Base-by-base conservation (phyloP, 1,140 invertebrate species). In the Brachionus plicatilis region DNA sequence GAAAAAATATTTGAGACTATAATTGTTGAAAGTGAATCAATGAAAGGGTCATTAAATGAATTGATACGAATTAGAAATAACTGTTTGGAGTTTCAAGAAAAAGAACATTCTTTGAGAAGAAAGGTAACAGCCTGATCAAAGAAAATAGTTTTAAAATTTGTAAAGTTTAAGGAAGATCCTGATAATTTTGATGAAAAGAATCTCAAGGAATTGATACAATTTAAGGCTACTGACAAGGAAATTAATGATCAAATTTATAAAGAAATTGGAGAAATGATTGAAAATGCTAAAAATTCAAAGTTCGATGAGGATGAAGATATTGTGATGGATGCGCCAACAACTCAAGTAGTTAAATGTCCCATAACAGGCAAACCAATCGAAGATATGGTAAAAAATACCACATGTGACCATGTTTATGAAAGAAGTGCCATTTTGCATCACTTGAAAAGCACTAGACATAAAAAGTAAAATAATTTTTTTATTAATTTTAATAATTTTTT, bases 401-500 rank as follows among this genome's bases (percentile, higher is more conserved):
- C 20, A 24, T 82, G 79, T 65, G 79, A 68, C 45, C 79, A 82
- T 82, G 24, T 60, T 14, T 82, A 82, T 65, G 79, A 82, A 68
- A 43, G 29, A 33, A 47, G 24, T 20, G 79, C 79, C 6, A 65
- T 82, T 17, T 33, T 82, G 12, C 53, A 68, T 27, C 60, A 82
- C 24, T 24, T 82, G 14, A 56, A 65, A 82, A 65, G 11, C 33
- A 27, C 12, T 1, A 82, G 33, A 68, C 53, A 60, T 47, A 82
- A 68, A 33, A 82, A 37, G 76, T 80, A 24, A 53, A 3, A 17
- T 56, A 17, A 24, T n/a, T 20, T 47, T 27, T 11, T 45, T 11
- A 1, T 8, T 14, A 33, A n/a, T 78, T 47, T 47, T 47, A 1
- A 50, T 47, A 12, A 78, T 14, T 24, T 47, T 78, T 78, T 3